phyloP scores from a whole-genome alignment of 2,113 vertebrate genomes.

The Sminthopsis crassicaudata region DNA sequence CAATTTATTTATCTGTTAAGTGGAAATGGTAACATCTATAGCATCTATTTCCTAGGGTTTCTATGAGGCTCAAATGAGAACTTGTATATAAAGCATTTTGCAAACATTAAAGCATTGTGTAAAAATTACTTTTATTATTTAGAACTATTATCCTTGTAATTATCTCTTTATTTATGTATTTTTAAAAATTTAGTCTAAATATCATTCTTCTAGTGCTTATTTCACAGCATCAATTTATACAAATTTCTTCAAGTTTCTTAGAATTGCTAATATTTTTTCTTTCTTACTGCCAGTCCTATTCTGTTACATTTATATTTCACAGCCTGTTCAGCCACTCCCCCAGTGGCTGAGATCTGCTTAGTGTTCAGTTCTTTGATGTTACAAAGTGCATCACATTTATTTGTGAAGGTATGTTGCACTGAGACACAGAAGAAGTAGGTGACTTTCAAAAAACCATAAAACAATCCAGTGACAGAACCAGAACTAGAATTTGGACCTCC shows the following conservation, averaged over 20 bases:
- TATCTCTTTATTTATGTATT: not conserved
- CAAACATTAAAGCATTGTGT: not conserved
- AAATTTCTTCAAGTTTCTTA: not conserved
- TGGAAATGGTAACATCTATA: not conserved
- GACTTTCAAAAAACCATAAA: not conserved
- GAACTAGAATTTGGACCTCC: constrained; percentile 42
- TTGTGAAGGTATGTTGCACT: not conserved
- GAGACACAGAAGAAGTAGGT: not conserved
- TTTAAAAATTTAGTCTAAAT: not conserved
- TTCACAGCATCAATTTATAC: not conserved
- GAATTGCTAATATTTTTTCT: not conserved
- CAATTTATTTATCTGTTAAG: not conserved
- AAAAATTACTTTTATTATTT: not conserved
- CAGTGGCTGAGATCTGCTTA: not conserved
- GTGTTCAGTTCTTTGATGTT: not conserved
- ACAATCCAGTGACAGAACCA: not conserved
- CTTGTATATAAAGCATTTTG: not conserved
- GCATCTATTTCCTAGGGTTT: not conserved
- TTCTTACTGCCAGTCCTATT: not conserved
- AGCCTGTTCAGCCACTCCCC: not conserved
- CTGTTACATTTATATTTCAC: not conserved
- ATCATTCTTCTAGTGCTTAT: not conserved
- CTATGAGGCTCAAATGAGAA: not conserved
- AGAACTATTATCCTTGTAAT: not conserved
- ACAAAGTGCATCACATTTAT: not conserved